Evolutionary conservation across 2,888 invertebrate species (phyloP), one percentile per base, ranked within the genome.

Genomic region (Mythimna lalbum): DNA sequence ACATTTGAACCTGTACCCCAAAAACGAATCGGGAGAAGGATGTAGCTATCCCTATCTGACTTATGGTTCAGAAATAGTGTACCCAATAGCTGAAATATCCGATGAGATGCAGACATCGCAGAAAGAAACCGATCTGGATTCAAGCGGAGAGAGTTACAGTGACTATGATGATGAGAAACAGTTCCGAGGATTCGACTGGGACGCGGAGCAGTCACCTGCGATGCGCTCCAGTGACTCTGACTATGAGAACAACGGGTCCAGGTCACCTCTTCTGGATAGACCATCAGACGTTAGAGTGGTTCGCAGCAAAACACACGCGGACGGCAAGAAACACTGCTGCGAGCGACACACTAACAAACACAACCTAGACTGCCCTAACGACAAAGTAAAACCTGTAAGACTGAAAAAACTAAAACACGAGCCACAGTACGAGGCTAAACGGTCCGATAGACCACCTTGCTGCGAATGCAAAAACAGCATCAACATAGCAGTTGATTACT

Each of bases 31-130:
- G 49, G 97, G 97, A 10, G 97, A 97, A 78, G 98, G 98, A 76
- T 97, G 97, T 65, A 97, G 98, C 63, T 98, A 98, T 90, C 98
- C 98, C 1, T 96, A 95, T 78, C 84, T 97, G 73, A 97, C 96
- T 50, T 97, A 97, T 83, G 97, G 97, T 19, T 97, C 98, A 2
- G 98, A 98, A 91, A 97, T 98, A 71, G 97, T 98, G 1, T 98
- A 98, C 91, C 98, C 98, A 5, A 98, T 98, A 83, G 98, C 98
- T 1, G 98, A 98, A 93, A 98, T 98, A 89, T 97, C 97, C 0
- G 98, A 98, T 87, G 98, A 98, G 91, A 97, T 97, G 94, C 97
- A 97, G 89, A 97, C 97, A 14, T 97, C 97, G 1, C 97, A 97
- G 82, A 97, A 97, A 56, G 97, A 97, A 86, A 97, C 97, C 0